phyloP scores from a whole-genome alignment of 1,140 invertebrate genomes.

The Agrilus planipennis region DNA sequence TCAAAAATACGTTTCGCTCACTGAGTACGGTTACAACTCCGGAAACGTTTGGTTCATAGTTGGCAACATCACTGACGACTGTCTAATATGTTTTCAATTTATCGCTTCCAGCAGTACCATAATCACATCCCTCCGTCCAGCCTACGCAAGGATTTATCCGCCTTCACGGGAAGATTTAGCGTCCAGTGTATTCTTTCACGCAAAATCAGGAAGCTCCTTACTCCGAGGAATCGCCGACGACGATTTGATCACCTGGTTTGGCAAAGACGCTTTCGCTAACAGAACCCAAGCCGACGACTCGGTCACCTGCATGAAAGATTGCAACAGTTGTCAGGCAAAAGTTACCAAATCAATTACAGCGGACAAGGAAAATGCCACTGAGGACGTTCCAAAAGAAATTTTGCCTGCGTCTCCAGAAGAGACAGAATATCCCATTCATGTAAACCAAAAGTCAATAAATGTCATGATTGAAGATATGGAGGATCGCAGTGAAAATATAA shows the following conservation, averaged over 20 bases:
- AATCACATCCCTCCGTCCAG: slow-evolving; percentile 44
- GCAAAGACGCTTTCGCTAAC: slow-evolving; percentile 34
- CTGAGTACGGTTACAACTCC: slow-evolving; percentile 43
- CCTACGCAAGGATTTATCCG: slow-evolving; percentile 47
- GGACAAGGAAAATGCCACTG: no score
- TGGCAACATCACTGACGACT: slow-evolving; percentile 44
- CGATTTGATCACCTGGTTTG: slow-evolving; percentile 52
- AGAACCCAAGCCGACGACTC: no score
- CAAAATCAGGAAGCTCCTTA: slow-evolving; percentile 35
- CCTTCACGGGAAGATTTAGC: slow-evolving; percentile 44
- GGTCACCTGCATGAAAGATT: no score
- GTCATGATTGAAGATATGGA: no score
- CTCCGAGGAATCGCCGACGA: slow-evolving; percentile 46
- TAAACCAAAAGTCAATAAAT: no score
- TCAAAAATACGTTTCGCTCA: slow-evolving; percentile 38
- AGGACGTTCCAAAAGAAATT: no score
- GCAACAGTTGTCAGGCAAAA: no score
- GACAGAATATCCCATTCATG: no score
- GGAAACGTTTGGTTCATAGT: slow-evolving; percentile 53
- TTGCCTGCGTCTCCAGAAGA: no score
- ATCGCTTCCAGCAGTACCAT: slow-evolving; percentile 42
- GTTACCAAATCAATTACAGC: no score
- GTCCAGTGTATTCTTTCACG: slow-evolving; percentile 49
- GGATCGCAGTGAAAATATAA: no score
- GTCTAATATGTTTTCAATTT: slow-evolving; percentile 47